Base-by-base conservation (phyloP, 2,797 vertebrate species). In the Poecilia velifera region DNA sequence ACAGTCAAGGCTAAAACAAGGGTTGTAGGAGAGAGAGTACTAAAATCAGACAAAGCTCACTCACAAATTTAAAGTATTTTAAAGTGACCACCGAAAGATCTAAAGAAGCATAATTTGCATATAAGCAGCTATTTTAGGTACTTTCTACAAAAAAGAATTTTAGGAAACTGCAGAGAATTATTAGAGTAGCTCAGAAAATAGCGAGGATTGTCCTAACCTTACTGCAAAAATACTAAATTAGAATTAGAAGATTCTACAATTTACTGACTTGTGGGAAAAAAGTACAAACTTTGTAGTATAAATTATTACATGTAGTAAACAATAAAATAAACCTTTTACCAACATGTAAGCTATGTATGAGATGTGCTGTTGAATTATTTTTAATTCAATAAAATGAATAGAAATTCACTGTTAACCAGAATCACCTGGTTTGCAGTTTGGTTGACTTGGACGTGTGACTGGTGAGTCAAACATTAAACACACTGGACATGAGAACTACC, bases 1-100 rank as follows among this genome's bases (percentile, higher is more conserved):
- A 28, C 1, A 80, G 75, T 86, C 77, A 83, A 36, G 57, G 59
- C 80, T 72, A 64, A 78, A 86, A 86, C 77, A 68, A 70, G 81
- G 53, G 62, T 84, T 85, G 79, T 51, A 86, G 16, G 28, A 78
- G 80, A 18, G 25, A 82, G 25, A n/a, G 22, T 3, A n/a, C 66
- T 45, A n/a, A 16, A 12, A 70, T 7, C 25, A 36, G 16, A 68
- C 18, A 68, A 1, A 41, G 20, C 36, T 22, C 36, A 25, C 64
- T 41, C 64, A 25, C 49, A 68, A 22, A 68, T 68, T 5, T 25
- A 41, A 68, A 68, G 7, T 41, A 41, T 10, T 36, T 41, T 22
- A 12, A 39, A 68, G 39, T 53, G 49, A 22, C 36, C 16, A 39
- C 7, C 3, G 0, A 39, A 22, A 68, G 18, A 39, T 22, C 10